These are phyloP conservation scores for Marisa cornuarietis DNA, from an alignment of 1,140 invertebrate species.

Conservation along the genomic window DNA sequence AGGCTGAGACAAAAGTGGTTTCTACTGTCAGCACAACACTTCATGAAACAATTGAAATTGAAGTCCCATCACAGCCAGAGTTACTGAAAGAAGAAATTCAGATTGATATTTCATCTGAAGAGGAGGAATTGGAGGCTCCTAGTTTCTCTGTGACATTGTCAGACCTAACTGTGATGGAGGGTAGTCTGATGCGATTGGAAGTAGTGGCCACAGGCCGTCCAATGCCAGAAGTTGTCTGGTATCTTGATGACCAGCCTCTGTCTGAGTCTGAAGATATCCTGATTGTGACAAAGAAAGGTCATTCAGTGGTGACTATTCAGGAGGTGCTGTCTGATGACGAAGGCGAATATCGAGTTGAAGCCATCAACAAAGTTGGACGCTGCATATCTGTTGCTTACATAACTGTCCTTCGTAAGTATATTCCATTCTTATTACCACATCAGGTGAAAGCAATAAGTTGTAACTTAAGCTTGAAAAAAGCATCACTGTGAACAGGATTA, in stretches of 20 bases:
- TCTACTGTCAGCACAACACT: conserved; percentile 20
- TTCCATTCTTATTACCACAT: conserved; percentile 1
- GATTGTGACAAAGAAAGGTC: conserved; percentile 50
- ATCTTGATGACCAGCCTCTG: conserved; percentile 58
- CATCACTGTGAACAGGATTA: too few species aligned
- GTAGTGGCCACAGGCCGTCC: conserved; percentile 55
- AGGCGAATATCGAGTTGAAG: conserved; percentile 62
- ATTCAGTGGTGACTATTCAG: conserved; percentile 51
- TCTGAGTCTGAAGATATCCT: conserved; percentile 54
- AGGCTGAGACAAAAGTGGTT: conserved; percentile 33
- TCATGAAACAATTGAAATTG: conserved; percentile 27
- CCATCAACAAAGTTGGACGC: conserved; percentile 58
- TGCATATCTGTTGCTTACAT: conserved; percentile 58
- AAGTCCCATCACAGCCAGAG: conserved; percentile 7
- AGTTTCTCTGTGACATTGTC: conserved; percentile 54
- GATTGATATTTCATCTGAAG: conserved; percentile 10
- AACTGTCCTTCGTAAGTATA: conserved; percentile 59
- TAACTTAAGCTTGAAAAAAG: too few species aligned
- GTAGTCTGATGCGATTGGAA: conserved; percentile 48
- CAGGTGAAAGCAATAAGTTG: too few species aligned
- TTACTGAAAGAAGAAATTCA: conserved; percentile 24
- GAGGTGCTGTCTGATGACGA: conserved; percentile 62
- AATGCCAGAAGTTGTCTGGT: conserved; percentile 56
- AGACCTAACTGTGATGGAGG: conserved; percentile 59
- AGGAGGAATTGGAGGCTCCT: conserved; percentile 48